phyloP scores from a whole-genome alignment of 2,797 vertebrate species.

The Mastacembelus armatus region DNA sequence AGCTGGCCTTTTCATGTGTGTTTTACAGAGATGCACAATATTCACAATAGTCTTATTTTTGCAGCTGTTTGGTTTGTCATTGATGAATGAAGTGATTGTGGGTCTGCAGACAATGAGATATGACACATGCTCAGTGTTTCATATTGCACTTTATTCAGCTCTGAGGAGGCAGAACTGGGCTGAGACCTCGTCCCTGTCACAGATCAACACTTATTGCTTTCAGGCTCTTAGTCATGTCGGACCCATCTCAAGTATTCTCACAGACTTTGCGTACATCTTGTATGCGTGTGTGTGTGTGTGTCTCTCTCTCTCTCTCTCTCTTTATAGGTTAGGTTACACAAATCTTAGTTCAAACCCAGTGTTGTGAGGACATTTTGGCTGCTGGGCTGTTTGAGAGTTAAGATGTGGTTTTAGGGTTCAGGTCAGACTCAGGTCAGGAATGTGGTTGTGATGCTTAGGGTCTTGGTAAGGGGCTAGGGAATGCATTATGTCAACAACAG shows the following conservation, averaged over 20 bases:
- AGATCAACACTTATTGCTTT: conserved; percentile 83
- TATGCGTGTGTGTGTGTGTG: conserved; percentile 11
- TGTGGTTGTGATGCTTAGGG: too few relatives aligned
- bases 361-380: not conserved
- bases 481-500: too few relatives aligned
- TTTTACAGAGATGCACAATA: too few relatives aligned
- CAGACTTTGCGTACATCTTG: conserved; percentile 10
- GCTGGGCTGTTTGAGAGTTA: not conserved
- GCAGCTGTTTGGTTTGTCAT: not conserved
- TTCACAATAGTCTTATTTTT: too few relatives aligned
- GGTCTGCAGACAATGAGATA: conserved; percentile 14
- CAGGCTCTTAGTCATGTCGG: conserved; percentile 29
- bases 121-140: conserved; percentile 36
- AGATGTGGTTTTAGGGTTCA: not conserved
- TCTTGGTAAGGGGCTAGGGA: too few relatives aligned
- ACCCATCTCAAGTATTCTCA: conserved; percentile 45
- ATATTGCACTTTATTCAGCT: conserved; percentile 89
- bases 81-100: not conserved
- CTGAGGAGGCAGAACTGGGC: conserved; percentile 48
- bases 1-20: too few relatives aligned
- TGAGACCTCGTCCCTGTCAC: conserved; percentile 54
- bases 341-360: not conserved
- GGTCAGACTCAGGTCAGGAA: not conserved
- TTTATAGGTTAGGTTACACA: not conserved
- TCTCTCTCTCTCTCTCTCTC: too few relatives aligned